Evolutionary conservation across 2,888 invertebrate species (phyloP).

Genomic region (Rhingia rostrata): DNA sequence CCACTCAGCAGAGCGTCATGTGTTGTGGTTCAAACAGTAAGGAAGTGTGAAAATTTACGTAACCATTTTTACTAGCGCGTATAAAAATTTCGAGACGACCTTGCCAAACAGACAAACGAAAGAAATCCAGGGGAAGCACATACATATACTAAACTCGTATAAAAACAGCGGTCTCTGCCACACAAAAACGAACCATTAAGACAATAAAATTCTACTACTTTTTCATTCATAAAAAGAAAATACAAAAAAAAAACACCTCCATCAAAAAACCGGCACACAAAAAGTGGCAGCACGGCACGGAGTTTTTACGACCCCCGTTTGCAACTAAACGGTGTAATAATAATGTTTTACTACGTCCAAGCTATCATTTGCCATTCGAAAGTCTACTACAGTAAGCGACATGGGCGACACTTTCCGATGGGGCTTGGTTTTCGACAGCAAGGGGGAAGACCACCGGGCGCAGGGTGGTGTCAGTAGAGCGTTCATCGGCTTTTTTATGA

Average conservation of each 20-base stretch:
- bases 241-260: slow-evolving; percentile 26
- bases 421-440: slow-evolving; percentile 1
- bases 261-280: slow-evolving; percentile 54
- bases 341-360: slow-evolving; percentile 74
- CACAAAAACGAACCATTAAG: slow-evolving; percentile 69
- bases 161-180: slow-evolving; percentile 63
- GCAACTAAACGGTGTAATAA: slow-evolving; percentile 74
- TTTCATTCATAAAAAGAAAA: slow-evolving; percentile 71
- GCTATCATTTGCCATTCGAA: slow-evolving; percentile 58
- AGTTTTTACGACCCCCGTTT: slow-evolving; percentile 73
- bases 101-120: slow-evolving; percentile 66
- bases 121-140: slow-evolving; percentile 14
- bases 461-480: background rate
- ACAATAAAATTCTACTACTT: slow-evolving; percentile 73
- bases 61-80: slow-evolving; percentile 72
- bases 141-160: slow-evolving; percentile 31
- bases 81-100: slow-evolving; percentile 73
- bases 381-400: slow-evolving; percentile 37
- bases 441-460: background rate
- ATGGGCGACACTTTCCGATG: slow-evolving; percentile 58
- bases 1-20: background rate
- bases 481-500: slow-evolving; percentile 64
- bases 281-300: slow-evolving; percentile 68
- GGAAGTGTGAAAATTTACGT: slow-evolving; percentile 74
- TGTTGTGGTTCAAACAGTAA: slow-evolving; percentile 53